A percentile compares a stretch with the other conserved stretches of the same genome.
These are phyloP conservation scores for Sitta europaea DNA, from an alignment of 2,113 vertebrate species.

Conservation along the genomic window DNA sequence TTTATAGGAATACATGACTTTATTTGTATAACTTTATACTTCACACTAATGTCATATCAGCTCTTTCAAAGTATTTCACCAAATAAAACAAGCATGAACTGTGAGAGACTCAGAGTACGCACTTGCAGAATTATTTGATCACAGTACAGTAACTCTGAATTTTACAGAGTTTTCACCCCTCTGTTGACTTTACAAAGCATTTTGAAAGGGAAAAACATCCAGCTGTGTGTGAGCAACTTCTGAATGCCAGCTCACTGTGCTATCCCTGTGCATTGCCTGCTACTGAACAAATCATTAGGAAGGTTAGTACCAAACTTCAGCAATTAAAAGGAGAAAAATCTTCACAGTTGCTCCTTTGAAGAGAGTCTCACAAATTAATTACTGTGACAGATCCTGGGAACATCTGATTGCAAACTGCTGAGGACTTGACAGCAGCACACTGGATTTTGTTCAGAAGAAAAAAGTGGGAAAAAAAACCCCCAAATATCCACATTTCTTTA, in stretches of 20 bases:
- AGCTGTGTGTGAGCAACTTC: background rate
- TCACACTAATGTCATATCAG: background rate
- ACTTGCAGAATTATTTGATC: background rate
- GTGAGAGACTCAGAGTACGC: background rate
- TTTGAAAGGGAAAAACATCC: background rate
- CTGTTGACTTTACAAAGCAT: background rate
- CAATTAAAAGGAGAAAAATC: background rate
- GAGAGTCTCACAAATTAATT: background rate
- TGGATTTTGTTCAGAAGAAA: background rate
- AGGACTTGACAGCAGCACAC: background rate
- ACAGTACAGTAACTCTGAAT: background rate
- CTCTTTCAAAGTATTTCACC: background rate
- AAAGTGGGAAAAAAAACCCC: rapidly evolving
- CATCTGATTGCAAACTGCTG: background rate
- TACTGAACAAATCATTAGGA: background rate
- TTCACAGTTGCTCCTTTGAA: background rate
- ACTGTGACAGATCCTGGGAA: background rate
- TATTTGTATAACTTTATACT: background rate
- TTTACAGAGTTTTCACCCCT: background rate
- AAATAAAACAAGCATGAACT: background rate
- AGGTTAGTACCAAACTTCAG: background rate
- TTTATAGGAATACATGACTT: background rate
- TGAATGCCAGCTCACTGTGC: background rate
- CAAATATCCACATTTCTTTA: background rate
- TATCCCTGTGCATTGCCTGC: background rate